Percentiles rank a stretch among this genome's conserved stretches.
These are phyloP conservation scores for Metopolophium dirhodum DNA, from an alignment of 1,140 invertebrate species.

Conservation along the genomic window DNA sequence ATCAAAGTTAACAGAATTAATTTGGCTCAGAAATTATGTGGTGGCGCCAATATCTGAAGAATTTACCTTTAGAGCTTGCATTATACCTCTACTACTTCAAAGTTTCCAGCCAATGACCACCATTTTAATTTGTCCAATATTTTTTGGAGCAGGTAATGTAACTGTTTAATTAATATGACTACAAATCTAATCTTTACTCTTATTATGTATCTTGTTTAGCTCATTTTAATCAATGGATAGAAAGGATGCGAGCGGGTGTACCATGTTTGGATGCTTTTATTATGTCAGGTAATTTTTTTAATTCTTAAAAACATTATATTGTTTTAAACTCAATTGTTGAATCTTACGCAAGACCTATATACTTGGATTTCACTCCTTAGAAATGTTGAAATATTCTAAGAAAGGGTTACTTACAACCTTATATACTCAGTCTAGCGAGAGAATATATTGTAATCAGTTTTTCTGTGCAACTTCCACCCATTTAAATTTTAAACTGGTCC, in stretches of 20 bases:
- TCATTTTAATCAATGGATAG: conserved; percentile 91
- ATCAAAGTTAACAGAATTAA: conserved; percentile 67
- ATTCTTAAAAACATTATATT: conserved; percentile 31
- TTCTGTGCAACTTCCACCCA: too few species aligned
- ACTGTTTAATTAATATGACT: conserved; percentile 25
- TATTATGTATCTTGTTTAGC: conserved; percentile 65
- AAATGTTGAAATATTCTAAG: not conserved
- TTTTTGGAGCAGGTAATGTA: conserved; percentile 84
- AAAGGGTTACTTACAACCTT: not conserved
- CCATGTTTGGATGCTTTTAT: conserved; percentile 72
- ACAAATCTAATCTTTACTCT: not conserved
- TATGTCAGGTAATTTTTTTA: conserved; percentile 69
- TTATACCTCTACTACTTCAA: conserved; percentile 87
- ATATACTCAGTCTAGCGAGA: not conserved
- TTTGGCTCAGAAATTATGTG: conserved; percentile 88
- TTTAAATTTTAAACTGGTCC: too few species aligned
- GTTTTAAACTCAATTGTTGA: not conserved
- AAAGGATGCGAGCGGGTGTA: conserved; percentile 76
- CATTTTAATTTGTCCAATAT: conserved; percentile 85
- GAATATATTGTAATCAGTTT: too few species aligned
- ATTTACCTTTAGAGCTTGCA: conserved; percentile 92
- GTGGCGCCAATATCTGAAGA: conserved; percentile 94
- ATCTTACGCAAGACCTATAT: not conserved
- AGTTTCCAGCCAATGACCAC: conserved; percentile 77
- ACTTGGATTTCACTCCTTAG: not conserved